These are phyloP conservation scores for Amorpha juglandis DNA, from an alignment of 2,888 invertebrate genomes.

Conservation along the genomic window DNA sequence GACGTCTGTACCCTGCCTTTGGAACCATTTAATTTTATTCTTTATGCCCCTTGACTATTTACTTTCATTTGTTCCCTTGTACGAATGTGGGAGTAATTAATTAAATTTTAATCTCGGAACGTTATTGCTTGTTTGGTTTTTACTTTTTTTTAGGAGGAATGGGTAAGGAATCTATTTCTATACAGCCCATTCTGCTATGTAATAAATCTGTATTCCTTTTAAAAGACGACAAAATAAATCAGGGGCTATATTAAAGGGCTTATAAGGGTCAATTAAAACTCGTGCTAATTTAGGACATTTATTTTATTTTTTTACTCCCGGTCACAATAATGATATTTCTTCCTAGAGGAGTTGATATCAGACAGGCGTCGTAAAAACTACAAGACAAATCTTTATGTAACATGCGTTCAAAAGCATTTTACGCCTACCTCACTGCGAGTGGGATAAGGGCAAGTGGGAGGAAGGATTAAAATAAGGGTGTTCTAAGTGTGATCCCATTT, in stretches of 20 bases:
- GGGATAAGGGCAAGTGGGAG: too few species aligned
- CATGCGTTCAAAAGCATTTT: too few species aligned
- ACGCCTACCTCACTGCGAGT: too few species aligned
- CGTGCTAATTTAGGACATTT: too few species aligned
- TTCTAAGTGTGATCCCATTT: too few species aligned
- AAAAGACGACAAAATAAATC: background rate
- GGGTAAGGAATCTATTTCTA: background rate
- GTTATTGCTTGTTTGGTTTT: conserved; percentile 1
- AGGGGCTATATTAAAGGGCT: background rate
- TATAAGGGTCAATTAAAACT: too few species aligned
- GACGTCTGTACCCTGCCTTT: conserved; percentile 32
- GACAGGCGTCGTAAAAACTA: too few species aligned
- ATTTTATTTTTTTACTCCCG: too few species aligned
- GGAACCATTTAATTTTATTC: conserved; percentile 22
- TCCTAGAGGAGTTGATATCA: too few species aligned
- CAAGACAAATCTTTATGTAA: too few species aligned
- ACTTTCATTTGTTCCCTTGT: conserved; percentile 30
- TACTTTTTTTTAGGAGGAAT: conserved; percentile 1
- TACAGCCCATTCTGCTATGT: background rate
- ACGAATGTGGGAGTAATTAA: conserved; percentile 11
- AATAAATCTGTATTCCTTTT: background rate
- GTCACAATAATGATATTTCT: too few species aligned
- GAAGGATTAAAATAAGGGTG: too few species aligned
- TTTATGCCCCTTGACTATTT: conserved; percentile 11
- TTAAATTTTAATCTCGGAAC: conserved; percentile 10